Evolutionary conservation across 2,797 vertebrate genomes (phyloP), one percentile per base, ranked within the genome.

Genomic region (Schizopygopsis malacanthus): DNA sequence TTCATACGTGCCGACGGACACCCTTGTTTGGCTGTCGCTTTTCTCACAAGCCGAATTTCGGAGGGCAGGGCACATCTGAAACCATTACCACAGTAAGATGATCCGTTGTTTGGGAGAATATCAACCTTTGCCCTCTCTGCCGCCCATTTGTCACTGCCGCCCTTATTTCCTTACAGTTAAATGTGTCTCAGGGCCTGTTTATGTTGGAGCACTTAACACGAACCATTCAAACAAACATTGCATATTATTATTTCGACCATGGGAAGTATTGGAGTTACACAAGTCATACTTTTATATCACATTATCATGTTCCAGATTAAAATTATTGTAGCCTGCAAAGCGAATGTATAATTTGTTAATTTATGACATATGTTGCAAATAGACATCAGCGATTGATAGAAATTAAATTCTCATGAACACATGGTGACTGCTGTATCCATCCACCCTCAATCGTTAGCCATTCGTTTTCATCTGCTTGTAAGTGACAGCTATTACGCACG

Each of bases 11-110:
- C 43, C 70, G 67, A 85, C 56, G 59, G 85, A 81, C 67, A 47
- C 67, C 81, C 25, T 18, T 79, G 85, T 78, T 79, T 43, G 45
- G 54, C 52, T 33, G 69, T 69, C 16, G 13, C 69, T 86, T 85
- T 86, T 70, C 79, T 83, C 67, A 73, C 82, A 54, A 25, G 4
- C 67, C 71, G 33, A 84, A 81, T 84, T 39, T 81, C 11, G 1
- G 41, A 89, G 71, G 59, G 56, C 25, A 54, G 50, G 47, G 33
- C 87, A 82, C 79, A 88, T 92, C 90, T 91, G 83, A 79, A 88
- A 52, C 89, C 89, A 91, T 93, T 93, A 92, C 87, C 47, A 18
- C 63, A 56, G 85, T 87, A 88, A 84, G 84, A 88, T 69, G 80
- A 83, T 81, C 84, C 63, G 76, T 88, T 84, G 81, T 87, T 87